Conservation (phyloP, 1,140 invertebrate genomes). For the Holotrichia oblita region DNA sequence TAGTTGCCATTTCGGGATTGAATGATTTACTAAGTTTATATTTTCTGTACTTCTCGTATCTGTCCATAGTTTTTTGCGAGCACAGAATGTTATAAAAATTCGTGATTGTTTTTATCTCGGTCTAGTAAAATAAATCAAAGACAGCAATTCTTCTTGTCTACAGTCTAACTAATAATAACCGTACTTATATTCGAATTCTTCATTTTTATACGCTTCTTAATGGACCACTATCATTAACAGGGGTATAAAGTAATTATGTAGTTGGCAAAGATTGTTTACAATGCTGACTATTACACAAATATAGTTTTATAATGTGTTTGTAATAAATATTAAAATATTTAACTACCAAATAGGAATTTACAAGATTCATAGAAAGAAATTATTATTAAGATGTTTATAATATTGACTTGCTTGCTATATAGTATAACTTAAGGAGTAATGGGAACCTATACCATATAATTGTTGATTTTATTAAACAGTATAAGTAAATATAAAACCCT, state of each 20-base stretch:
- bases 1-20: not conserved
- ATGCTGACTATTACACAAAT: not conserved
- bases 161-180: constrained; percentile 1
- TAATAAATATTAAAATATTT: constrained; percentile 17
- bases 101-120: not conserved
- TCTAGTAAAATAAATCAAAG: not conserved
- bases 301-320: not conserved
- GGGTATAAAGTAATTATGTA: not conserved
- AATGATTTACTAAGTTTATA: not conserved
- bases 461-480: too few relatives aligned
- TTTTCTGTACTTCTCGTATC: not conserved
- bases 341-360: not conserved
- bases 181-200: constrained; percentile 15
- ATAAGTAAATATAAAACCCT: too few relatives aligned
- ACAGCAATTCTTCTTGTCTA: constrained; percentile 5
- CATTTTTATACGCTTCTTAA: not conserved
- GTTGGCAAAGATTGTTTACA: not conserved
- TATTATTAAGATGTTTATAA: not conserved
- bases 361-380: not conserved
- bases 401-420: too few relatives aligned
- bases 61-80: not conserved
- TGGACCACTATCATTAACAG: not conserved
- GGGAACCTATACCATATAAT: too few relatives aligned
- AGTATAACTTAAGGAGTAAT: too few relatives aligned
- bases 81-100: constrained; percentile 3